A percentile compares a stretch with the other conserved stretches of the same genome.
These are phyloP conservation scores for Drosophila testacea DNA, from an alignment of 2,888 invertebrate species.

Conservation along the genomic window DNA sequence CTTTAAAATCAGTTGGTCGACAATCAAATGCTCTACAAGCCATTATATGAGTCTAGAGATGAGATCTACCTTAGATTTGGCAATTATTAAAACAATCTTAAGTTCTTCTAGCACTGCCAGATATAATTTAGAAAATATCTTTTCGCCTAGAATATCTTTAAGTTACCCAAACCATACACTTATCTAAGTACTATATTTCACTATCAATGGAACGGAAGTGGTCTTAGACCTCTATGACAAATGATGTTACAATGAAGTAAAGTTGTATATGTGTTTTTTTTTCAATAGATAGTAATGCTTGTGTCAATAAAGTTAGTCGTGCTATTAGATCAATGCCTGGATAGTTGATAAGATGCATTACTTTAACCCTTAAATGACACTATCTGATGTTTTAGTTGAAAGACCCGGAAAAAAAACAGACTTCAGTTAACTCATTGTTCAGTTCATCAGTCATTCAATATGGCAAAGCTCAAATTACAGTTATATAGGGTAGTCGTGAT, in stretches of 20 bases:
- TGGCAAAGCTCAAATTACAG: constrained; percentile 63
- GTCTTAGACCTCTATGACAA: not conserved
- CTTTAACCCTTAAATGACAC: constrained; percentile 1
- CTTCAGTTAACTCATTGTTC: constrained; percentile 5
- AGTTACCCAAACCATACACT: not conserved
- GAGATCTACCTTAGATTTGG: no score
- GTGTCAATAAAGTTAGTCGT: constrained; percentile 2
- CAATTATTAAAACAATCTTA: not conserved
- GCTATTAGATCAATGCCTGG: constrained; percentile 13
- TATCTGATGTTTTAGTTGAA: constrained; percentile 10
- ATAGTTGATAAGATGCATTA: constrained; percentile 6
- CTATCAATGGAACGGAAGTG: constrained; percentile 5
- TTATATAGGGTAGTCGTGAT: constrained; percentile 43
- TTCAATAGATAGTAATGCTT: not conserved
- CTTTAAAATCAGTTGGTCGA: no score
- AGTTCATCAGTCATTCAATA: constrained; percentile 54
- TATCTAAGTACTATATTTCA: not conserved
- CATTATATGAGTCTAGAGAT: not conserved
- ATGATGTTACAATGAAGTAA: not conserved
- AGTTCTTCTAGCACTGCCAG: not conserved
- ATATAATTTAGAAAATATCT: no score
- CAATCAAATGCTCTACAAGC: not conserved
- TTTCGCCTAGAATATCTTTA: not conserved
- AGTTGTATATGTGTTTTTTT: not conserved
- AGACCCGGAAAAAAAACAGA: not conserved